phyloP scores from a whole-genome alignment of 2,797 vertebrate species.

The Leuciscus waleckii region DNA sequence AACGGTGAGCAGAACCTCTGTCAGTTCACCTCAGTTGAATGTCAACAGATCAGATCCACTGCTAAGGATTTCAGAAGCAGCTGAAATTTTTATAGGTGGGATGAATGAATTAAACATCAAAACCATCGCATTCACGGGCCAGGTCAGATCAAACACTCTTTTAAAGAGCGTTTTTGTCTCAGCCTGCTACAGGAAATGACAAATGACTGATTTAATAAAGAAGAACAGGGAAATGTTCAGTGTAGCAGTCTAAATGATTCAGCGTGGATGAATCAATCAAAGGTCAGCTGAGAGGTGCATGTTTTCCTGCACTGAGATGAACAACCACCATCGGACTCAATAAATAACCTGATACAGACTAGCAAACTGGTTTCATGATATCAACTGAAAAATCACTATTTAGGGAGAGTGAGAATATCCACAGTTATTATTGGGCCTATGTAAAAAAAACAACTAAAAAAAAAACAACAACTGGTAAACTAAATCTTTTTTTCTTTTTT shows the following conservation, averaged over 20 bases:
- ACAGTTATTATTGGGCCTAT: not conserved
- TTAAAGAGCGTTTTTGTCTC: slow-evolving; percentile 27
- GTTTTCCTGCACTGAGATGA: slow-evolving; percentile 18
- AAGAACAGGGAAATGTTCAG: slow-evolving; percentile 32
- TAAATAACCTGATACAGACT: slow-evolving; percentile 11
- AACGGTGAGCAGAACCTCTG: slow-evolving; percentile 9
- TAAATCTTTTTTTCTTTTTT: not conserved
- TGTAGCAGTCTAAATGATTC: slow-evolving; percentile 1
- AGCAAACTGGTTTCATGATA: not conserved
- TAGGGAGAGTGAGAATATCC: not conserved
- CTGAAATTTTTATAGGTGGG: slow-evolving; percentile 4
- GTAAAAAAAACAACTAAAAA: no score
- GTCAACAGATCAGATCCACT: slow-evolving; percentile 15
- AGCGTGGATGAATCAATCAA: slow-evolving; percentile 24
- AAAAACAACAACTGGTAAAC: not conserved
- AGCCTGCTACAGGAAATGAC: slow-evolving; percentile 32
- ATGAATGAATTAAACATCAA: slow-evolving; percentile 52
- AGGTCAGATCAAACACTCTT: slow-evolving; percentile 4
- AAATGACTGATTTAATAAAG: slow-evolving; percentile 33
- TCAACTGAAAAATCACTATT: slow-evolving; percentile 4
- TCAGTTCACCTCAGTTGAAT: slow-evolving; percentile 10
- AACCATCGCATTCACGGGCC: not conserved
- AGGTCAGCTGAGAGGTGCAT: slow-evolving; percentile 21
- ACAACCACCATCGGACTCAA: slow-evolving; percentile 3
- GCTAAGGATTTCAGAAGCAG: slow-evolving; percentile 15